Evolutionary conservation across 2,888 invertebrate genomes (phyloP).

Genomic region (Diloba caeruleocephala): DNA sequence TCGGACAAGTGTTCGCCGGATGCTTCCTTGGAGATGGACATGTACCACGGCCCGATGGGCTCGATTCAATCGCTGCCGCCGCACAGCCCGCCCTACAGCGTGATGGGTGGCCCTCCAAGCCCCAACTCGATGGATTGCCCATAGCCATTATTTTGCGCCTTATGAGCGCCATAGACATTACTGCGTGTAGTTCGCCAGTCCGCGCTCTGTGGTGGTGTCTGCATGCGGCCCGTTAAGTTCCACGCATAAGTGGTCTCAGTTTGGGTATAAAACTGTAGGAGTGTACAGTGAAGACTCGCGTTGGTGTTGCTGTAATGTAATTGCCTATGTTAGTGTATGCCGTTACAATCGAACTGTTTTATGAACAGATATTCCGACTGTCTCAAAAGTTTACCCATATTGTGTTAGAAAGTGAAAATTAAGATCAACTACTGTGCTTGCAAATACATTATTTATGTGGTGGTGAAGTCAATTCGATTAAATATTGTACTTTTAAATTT

Average conservation of each 20-base stretch:
- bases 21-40: constrained; percentile 90
- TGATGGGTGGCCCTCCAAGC: constrained; percentile 91
- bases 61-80: constrained; percentile 91
- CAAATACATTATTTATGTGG: constrained; percentile 10
- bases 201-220: constrained; percentile 21
- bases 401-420: constrained; percentile 19
- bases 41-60: constrained; percentile 91
- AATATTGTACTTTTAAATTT: constrained; percentile 7
- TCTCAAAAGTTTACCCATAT: constrained; percentile 11
- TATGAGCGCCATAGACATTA: constrained; percentile 71
- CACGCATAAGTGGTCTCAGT: neutral
- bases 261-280: neutral
- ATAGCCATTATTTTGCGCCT: constrained; percentile 88
- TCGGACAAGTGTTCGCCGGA: constrained; percentile 92
- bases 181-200: constrained; percentile 53
- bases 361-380: constrained; percentile 10
- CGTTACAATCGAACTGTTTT: neutral
- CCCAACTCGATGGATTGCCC: constrained; percentile 93
- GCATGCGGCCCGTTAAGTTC: constrained; percentile 2
- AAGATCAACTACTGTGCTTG: constrained; percentile 11
- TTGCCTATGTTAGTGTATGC: neutral
- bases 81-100: constrained; percentile 92
- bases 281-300: constrained; percentile 32
- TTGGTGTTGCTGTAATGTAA: constrained; percentile 14
- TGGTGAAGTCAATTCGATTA: constrained; percentile 30